A percentile compares a stretch with the other conserved stretches of the same genome.
Evolutionary conservation across 2,888 invertebrate genomes (phyloP).

Genomic region (Palloptera scutellata): DNA sequence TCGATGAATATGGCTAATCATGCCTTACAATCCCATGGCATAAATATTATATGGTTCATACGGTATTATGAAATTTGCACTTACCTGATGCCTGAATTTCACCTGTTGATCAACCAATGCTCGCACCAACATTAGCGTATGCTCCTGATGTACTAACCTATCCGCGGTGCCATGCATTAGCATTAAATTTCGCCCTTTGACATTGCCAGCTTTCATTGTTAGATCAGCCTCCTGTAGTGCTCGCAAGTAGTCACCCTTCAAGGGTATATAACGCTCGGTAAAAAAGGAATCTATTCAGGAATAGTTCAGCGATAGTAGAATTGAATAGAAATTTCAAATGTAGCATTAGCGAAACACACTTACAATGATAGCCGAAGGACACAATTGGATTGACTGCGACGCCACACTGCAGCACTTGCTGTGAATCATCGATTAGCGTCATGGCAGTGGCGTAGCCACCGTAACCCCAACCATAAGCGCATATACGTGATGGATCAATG

Average conservation of each 20-base stretch:
- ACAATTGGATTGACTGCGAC: conserved; percentile 88
- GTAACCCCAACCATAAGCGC: conserved; percentile 86
- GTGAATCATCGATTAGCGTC: conserved; percentile 78
- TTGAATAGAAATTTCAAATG: not conserved
- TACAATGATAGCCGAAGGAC: conserved; percentile 82
- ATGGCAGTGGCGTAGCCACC: conserved; percentile 87
- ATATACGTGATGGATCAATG: conserved; percentile 81
- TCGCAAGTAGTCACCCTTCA: conserved; percentile 73
- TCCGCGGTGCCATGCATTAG: conserved; percentile 87
- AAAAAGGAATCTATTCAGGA: conserved; percentile 78
- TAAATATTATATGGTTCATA: too few relatives aligned
- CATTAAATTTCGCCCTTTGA: conserved; percentile 73
- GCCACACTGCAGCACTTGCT: conserved; percentile 83
- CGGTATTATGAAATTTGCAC: too few relatives aligned
- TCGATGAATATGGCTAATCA: too few relatives aligned
- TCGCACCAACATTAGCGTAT: conserved; percentile 83
- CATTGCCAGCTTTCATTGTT: conserved; percentile 79
- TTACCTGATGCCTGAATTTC: conserved; percentile 84
- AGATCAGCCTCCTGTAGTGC: conserved; percentile 82
- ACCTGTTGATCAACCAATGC: conserved; percentile 84
- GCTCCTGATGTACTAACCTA: conserved; percentile 84
- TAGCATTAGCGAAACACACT: conserved; percentile 52
- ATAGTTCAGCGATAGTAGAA: conserved; percentile 14
- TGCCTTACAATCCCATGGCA: too few relatives aligned
- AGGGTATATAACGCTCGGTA: conserved; percentile 89